Percentiles rank a stretch among this genome's conserved stretches.
These are phyloP conservation scores for Polypterus bichir DNA, from an alignment of 2,113 vertebrate species.

Conservation along the genomic window DNA sequence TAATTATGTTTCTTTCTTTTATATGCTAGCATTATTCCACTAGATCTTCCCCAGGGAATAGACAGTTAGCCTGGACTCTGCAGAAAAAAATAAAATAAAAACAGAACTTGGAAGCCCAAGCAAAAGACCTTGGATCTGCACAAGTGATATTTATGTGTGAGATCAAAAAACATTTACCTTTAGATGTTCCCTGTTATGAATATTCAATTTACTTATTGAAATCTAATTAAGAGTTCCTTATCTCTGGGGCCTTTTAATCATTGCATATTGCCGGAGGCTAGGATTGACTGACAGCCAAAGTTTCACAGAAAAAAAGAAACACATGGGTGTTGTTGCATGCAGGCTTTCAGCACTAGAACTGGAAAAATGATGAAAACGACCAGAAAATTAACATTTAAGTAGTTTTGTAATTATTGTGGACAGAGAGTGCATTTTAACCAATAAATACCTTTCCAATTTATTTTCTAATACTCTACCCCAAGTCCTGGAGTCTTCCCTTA, in stretches of 20 bases:
- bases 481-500: too few relatives aligned
- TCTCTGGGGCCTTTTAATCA: slow-evolving; percentile 97
- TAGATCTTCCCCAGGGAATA: slow-evolving; percentile 41
- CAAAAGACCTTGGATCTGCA: slow-evolving; percentile 58
- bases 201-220: slow-evolving; percentile 98
- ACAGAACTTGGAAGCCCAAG: slow-evolving; percentile 42
- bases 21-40: slow-evolving; percentile 54
- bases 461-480: too few relatives aligned
- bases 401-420: too few relatives aligned
- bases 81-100: slow-evolving; percentile 23
- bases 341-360: too few relatives aligned
- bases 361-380: too few relatives aligned
- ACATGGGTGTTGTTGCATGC: slow-evolving; percentile 8
- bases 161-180: slow-evolving; percentile 73
- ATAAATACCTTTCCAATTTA: too few relatives aligned
- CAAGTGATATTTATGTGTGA: slow-evolving; percentile 64
- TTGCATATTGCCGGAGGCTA: slow-evolving; percentile 81
- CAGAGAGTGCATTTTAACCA: too few relatives aligned
- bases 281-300: slow-evolving; percentile 86
- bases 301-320: slow-evolving; percentile 49
- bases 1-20: slow-evolving; percentile 56
- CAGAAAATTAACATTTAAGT: too few relatives aligned
- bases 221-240: slow-evolving; percentile 92
- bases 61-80: slow-evolving; percentile 37
- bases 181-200: slow-evolving; percentile 93